Evolutionary conservation across 2,888 invertebrate genomes (phyloP).

Genomic region (Icerya purchasi): DNA sequence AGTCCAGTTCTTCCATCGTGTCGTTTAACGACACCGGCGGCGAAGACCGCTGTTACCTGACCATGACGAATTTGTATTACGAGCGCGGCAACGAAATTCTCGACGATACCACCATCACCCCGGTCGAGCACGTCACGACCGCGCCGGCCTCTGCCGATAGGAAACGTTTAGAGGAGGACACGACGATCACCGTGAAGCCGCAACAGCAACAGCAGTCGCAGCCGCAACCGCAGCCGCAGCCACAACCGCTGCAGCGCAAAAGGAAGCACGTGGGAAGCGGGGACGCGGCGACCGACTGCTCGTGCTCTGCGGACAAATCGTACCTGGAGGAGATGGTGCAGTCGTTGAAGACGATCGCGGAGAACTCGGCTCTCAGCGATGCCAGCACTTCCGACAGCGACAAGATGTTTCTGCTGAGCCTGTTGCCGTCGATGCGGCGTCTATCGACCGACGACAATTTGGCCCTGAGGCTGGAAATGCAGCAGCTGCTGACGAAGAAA

Average conservation of each 20-base stretch:
- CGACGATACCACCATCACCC: not conserved
- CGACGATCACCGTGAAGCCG: no score
- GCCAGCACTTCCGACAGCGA: conserved; percentile 14
- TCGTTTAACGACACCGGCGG: not conserved
- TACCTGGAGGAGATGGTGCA: not conserved
- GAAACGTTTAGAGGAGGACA: not conserved
- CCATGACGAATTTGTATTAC: not conserved
- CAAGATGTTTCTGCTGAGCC: conserved; percentile 15
- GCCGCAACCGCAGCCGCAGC: not conserved
- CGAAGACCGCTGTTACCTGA: not conserved
- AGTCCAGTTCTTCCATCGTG: not conserved
- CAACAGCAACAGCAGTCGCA: not conserved
- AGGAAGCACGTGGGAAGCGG: not conserved
- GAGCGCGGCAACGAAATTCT: not conserved
- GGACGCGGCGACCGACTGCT: not conserved
- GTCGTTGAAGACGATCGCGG: not conserved
- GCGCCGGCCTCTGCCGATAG: not conserved
- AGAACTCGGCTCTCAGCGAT: not conserved
- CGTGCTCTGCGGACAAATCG: not conserved
- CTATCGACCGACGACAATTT: conserved; percentile 14
- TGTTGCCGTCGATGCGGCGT: conserved; percentile 15
- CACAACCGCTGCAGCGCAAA: not conserved
- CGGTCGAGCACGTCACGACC: not conserved
- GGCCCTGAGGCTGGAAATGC: conserved; percentile 14
- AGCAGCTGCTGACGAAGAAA: conserved; percentile 9